Base-by-base conservation (phyloP, 2,888 invertebrate genomes). In the Embidobia sp. region DNA sequence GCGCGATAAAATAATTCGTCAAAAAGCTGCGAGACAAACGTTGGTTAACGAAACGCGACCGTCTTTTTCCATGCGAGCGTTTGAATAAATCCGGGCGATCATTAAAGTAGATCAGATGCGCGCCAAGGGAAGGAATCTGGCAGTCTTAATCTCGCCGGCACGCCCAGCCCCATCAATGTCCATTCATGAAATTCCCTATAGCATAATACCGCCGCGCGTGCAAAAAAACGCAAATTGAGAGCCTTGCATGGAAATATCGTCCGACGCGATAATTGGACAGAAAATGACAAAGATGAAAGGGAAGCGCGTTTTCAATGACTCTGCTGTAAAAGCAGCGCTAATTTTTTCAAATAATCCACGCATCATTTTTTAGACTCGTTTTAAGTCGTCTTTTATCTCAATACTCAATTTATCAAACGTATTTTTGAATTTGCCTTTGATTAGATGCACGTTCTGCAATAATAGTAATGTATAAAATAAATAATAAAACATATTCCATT, bases 111-210 rank as follows among this genome's bases (percentile, higher is more conserved):
- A 55, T 63, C 75, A 75, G 75, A 75, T 67, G 61, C 42, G 33
- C 16, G 31, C 27, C 35, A 49, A 37, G 15, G 22, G 29, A 53
- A 59, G 55, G 64, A 55, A 61, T 55, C 53, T 51, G 11, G 55
- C n/a, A 51, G 57, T 73, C 73, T 73, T 73, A 67, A 72, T 77
- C 77, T 77, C 67, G 31, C 37, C 44, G 72, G 33, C 77, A 72
- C 77, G 66, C 77, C 63, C 75, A 67, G 53, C 13, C 16, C 73
- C 73, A 70, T 78, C 70, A 69, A 70, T 69, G 63, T 64, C 67
- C 66, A 78, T 78, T 78, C 72, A 61, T 61, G 51, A 72, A 72
- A 76, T 64, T 72, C 75, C 57, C 61, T 64, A 51, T 51, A 69
- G 72, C 70, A 69, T 69, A 75, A 66, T 75, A 69, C 48, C 40